Conservation (phyloP, 2,797 vertebrate genomes). For the Macropodus opercularis region DNA sequence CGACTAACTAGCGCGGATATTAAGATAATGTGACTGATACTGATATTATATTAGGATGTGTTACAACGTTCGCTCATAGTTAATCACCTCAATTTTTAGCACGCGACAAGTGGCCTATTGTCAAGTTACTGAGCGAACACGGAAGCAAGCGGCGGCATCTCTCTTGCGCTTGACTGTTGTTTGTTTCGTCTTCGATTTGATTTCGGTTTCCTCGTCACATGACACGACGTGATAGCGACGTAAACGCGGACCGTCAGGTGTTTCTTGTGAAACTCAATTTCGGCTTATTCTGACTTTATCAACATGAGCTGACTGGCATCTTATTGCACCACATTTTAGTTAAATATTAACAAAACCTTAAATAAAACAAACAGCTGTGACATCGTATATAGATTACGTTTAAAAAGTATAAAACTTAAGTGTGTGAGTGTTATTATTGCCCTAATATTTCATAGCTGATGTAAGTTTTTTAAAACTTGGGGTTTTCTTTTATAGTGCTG, state of each 20-base stretch:
- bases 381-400: no score
- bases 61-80: rapidly evolving
- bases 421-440: no score
- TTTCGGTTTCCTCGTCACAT: conserved; percentile 57
- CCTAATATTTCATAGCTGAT: no score
- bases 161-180: background rate
- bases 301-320: no score
- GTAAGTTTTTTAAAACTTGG: no score
- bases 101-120: rapidly evolving
- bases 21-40: rapidly evolving
- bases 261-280: background rate
- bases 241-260: background rate
- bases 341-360: background rate
- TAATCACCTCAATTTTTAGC: background rate
- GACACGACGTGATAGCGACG: background rate
- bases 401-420: background rate
- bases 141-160: rapidly evolving
- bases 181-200: conserved; percentile 19
- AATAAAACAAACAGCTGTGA: background rate
- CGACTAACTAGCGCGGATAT: background rate
- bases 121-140: conserved; percentile 2
- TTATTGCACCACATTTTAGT: background rate
- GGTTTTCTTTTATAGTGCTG: no score
- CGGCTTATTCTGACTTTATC: background rate
- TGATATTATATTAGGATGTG: background rate